Evolutionary conservation across 2,113 vertebrate species (phyloP), one percentile per base, ranked within the genome.

Genomic region (Pomatorhinus ruficollis): DNA sequence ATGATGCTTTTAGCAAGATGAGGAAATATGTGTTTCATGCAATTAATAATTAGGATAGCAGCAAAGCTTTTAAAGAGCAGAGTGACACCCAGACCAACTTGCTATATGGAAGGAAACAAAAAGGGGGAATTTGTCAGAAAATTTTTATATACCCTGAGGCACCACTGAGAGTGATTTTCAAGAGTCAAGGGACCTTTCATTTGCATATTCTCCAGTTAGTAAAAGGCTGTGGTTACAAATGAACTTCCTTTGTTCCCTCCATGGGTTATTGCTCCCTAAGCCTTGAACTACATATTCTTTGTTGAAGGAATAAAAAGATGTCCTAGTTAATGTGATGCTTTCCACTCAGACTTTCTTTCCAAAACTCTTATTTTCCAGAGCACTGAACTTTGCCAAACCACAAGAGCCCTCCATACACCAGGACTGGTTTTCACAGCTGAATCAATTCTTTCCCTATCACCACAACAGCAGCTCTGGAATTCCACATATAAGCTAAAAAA

Each of bases 161-260:
- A 68, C 44, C 31, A 49, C 81, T 96, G 91, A 85, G 23, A 68
- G 9, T 35, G 11, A 16, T 63, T 93, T 92, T 71, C 28, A 75
- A 68, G 84, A 85, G 78, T 76, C 68, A 83, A 20, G 44, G 70
- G 60, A 39, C 39, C 53, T 92, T 91, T 64, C 50, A 39, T 77
- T 49, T 70, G 35, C n/a, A 83, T 90, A 96, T 89, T 69, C 61
- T 93, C 65, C 54, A 56, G 57, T 91, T 95, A 96, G 80, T 37
- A 82, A 93, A 92, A 87, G 22, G 40, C 37, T 93, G 12, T 70
- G 30, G 56, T 87, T 96, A 85, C 65, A 69, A 91, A 91, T 83
- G 30, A 95, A 78, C 75, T 93, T 89, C 14, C 72, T 96, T 94
- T 96, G 59, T 76, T 95, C 54, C 70, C 52, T 92, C 12, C 68